Percentiles rank a stretch among this genome's conserved stretches.
Conservation (phyloP, 2,888 invertebrate species). For the Euproctis similis region DNA sequence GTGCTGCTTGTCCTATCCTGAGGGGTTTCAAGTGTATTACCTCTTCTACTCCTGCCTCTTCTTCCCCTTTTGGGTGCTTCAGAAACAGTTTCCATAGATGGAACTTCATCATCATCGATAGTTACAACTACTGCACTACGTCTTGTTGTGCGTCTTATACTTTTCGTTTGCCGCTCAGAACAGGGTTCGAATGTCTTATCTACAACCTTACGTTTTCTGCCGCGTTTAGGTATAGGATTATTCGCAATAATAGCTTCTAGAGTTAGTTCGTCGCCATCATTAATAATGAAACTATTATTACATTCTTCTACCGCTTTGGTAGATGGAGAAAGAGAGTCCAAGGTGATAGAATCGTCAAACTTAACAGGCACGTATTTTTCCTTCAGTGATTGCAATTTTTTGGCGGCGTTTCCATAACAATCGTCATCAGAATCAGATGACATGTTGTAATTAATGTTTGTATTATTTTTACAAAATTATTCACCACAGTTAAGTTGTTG, state of each 20-base stretch:
- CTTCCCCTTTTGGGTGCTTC: not conserved
- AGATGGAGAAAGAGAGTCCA: constrained; percentile 1
- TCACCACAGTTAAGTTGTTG: no score
- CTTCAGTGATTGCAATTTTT: constrained; percentile 42
- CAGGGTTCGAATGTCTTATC: not conserved
- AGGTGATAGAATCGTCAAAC: constrained; percentile 10
- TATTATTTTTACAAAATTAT: no score
- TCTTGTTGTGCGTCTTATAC: constrained; percentile 8
- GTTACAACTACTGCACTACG: not conserved
- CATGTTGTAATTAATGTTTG: no score
- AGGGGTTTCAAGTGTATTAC: no score
- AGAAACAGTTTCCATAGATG: not conserved
- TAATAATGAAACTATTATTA: constrained; percentile 17
- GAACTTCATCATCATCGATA: not conserved
- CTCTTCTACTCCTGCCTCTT: not conserved
- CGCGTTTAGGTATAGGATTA: constrained; percentile 14
- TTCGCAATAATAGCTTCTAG: constrained; percentile 31
- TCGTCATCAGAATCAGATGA: constrained; percentile 65
- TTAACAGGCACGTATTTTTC: constrained; percentile 35
- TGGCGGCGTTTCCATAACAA: constrained; percentile 51
- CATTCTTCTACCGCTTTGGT: constrained; percentile 8
- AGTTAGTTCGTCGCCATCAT: constrained; percentile 25
- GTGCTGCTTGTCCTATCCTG: not conserved
- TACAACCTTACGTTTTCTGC: constrained; percentile 10
- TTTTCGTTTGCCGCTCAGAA: not conserved